Evolutionary conservation across 1,140 invertebrate species (phyloP).

Genomic region (Drosophila arizonae): DNA sequence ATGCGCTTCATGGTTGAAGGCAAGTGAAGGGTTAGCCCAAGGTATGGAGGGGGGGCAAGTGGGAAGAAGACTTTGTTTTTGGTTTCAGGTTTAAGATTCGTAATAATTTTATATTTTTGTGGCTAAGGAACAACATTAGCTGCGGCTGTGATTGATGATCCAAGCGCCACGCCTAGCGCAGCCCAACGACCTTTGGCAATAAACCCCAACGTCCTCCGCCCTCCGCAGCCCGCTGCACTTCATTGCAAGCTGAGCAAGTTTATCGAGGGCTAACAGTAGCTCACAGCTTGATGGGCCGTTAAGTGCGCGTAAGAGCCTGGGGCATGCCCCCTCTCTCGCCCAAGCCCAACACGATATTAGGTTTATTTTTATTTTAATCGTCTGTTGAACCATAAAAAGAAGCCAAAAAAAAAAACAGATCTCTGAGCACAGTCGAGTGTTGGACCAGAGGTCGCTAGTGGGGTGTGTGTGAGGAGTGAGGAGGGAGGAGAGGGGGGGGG

Average conservation of each 20-base stretch:
- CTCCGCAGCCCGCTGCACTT: background rate
- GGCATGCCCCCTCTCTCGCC: background rate
- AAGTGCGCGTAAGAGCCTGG: constrained; percentile 8
- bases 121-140: constrained; percentile 30
- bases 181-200: constrained; percentile 28
- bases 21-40: constrained; percentile 24
- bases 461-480: background rate
- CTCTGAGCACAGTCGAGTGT: background rate
- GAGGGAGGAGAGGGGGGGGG: too few relatives aligned
- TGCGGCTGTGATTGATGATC: constrained; percentile 36
- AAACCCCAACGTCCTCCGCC: background rate
- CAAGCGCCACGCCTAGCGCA: constrained; percentile 15
- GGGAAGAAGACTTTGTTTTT: background rate
- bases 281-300: constrained; percentile 17
- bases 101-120: background rate
- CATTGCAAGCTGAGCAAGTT: constrained; percentile 35
- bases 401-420: background rate
- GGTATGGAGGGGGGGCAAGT: background rate
- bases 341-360: background rate
- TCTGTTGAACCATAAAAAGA: constrained; percentile 9
- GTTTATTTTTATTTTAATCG: constrained; percentile 1
- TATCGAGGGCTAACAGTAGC: constrained; percentile 38
- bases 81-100: background rate
- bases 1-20: constrained; percentile 29
- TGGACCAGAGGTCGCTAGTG: background rate